These are phyloP conservation scores for Drosophila tsacasi DNA, from an alignment of 1,140 invertebrate genomes.

Conservation along the genomic window DNA sequence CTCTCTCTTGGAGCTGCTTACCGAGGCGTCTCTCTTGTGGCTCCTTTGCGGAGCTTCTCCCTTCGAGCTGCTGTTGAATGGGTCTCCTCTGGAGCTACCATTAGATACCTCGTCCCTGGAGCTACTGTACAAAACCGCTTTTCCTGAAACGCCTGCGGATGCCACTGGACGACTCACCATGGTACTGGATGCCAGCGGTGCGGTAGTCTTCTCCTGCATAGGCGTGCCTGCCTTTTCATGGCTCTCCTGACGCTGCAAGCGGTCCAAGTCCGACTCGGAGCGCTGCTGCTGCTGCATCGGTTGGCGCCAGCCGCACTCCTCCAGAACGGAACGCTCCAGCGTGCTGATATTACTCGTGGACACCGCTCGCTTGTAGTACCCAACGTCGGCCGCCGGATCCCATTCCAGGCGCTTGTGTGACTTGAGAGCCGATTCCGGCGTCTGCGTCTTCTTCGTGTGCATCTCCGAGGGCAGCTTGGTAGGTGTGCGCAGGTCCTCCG, in stretches of 20 bases:
- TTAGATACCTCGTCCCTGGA: background rate
- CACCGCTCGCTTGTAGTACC: slow-evolving; percentile 71
- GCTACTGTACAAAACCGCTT: background rate
- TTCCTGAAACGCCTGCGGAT: background rate
- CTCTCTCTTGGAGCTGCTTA: background rate
- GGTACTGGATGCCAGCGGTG: slow-evolving; percentile 74
- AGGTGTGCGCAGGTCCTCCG: slow-evolving; percentile 64
- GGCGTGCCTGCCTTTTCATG: background rate
- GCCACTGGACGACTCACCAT: slow-evolving; percentile 41
- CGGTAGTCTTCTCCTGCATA: slow-evolving; percentile 11
- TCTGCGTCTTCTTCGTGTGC: slow-evolving; percentile 68
- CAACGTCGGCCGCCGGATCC: slow-evolving; percentile 82
- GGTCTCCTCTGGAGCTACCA: background rate
- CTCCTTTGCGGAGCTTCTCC: background rate
- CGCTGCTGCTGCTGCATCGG: slow-evolving; percentile 24
- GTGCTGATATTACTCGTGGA: slow-evolving; percentile 80
- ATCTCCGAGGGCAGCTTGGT: slow-evolving; percentile 45
- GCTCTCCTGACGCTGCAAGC: slow-evolving; percentile 29
- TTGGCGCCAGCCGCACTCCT: slow-evolving; percentile 61
- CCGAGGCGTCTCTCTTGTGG: background rate
- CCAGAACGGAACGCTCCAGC: slow-evolving; percentile 72
- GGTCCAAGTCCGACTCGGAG: slow-evolving; percentile 59
- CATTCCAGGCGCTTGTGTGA: slow-evolving; percentile 78
- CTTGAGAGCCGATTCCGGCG: slow-evolving; percentile 74
- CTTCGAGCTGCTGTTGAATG: background rate